Evolutionary conservation across 2,797 vertebrate genomes (phyloP).

Genomic region (Rhynchonycteris naso): DNA sequence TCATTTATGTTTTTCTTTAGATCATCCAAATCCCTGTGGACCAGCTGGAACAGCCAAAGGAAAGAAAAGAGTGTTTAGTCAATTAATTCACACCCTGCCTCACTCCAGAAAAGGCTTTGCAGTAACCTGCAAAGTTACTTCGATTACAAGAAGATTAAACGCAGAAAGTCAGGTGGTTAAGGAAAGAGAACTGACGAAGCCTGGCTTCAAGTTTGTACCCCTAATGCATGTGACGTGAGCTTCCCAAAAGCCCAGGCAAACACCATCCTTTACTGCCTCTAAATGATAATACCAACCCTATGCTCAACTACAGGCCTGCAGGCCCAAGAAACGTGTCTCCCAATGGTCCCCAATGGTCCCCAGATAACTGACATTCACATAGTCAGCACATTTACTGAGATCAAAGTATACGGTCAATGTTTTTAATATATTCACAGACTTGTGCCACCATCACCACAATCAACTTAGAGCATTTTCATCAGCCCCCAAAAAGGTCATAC

Average conservation of each 20-base stretch:
- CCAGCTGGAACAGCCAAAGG: constrained; percentile 69
- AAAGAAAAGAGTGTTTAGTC: background rate
- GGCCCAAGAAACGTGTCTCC: background rate
- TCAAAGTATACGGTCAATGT: background rate
- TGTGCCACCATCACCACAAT: background rate
- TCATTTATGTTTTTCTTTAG: constrained; percentile 80
- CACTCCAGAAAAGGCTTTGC: background rate
- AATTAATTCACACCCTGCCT: background rate
- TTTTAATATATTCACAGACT: background rate
- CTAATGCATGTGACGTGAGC: background rate
- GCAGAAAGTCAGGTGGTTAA: background rate
- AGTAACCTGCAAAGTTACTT: background rate
- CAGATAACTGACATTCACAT: background rate
- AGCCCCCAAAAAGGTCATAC: background rate
- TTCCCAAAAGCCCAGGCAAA: background rate
- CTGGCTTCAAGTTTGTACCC: no score
- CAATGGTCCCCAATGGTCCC: no score
- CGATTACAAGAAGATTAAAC: background rate
- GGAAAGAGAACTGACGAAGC: background rate
- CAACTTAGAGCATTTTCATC: background rate
- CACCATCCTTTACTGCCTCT: background rate
- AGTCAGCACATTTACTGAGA: background rate
- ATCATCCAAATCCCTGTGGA: constrained; percentile 72
- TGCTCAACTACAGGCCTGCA: background rate
- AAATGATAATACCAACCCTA: background rate